Evolutionary conservation across 1,140 invertebrate genomes (phyloP).

Genomic region (Aphaenogaster floridana): DNA sequence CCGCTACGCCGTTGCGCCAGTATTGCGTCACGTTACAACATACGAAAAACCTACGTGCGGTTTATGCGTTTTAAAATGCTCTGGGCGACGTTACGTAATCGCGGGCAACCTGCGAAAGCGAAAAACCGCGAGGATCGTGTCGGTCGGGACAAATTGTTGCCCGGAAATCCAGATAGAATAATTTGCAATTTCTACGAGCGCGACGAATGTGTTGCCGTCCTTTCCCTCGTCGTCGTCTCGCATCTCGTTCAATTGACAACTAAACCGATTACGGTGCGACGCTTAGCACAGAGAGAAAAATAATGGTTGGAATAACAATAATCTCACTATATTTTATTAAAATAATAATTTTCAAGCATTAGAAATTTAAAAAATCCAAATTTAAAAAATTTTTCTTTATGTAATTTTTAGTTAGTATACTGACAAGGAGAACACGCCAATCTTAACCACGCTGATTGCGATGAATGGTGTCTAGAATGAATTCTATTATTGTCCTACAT

Average conservation of each 20-base stretch:
- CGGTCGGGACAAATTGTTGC: not conserved
- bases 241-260: not conserved
- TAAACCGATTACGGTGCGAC: not conserved
- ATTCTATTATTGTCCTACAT: too few relatives aligned
- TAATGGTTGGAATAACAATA: too few relatives aligned
- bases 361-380: too few relatives aligned
- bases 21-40: slow-evolving; percentile 23
- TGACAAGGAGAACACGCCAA: too few relatives aligned
- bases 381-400: too few relatives aligned
- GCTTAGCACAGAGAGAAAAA: not conserved
- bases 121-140: not conserved
- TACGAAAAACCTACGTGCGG: not conserved
- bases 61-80: not conserved
- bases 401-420: too few relatives aligned
- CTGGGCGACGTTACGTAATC: not conserved
- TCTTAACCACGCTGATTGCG: too few relatives aligned
- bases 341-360: too few relatives aligned
- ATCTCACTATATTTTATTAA: too few relatives aligned
- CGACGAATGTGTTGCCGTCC: not conserved
- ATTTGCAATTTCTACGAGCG: not conserved
- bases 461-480: too few relatives aligned
- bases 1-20: not conserved
- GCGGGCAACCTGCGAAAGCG: not conserved
- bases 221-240: not conserved
- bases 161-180: too few relatives aligned